These are phyloP conservation scores for Polymixis flavicincta DNA, from an alignment of 2,888 invertebrate species.

Conservation along the genomic window DNA sequence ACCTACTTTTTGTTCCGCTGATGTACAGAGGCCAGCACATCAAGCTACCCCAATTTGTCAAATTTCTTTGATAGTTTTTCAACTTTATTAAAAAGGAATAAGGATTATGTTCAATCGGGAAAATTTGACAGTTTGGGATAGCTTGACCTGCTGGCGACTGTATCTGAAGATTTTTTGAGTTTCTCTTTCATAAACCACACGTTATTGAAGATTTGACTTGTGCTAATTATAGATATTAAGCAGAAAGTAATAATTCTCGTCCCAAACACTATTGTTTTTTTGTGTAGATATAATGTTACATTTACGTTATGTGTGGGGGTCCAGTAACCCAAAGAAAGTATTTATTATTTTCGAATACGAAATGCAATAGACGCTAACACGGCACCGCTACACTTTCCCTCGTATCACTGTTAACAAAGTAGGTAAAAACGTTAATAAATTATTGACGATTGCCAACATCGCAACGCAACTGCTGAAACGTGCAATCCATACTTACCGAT, in stretches of 20 bases:
- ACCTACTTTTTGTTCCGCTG: neutral
- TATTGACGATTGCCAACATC: constrained; percentile 72
- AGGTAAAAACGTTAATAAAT: constrained; percentile 70
- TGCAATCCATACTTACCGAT: constrained; percentile 70
- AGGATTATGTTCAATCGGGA: too few relatives aligned
- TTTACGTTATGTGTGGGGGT: constrained; percentile 6
- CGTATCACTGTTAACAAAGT: constrained; percentile 64
- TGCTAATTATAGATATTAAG: constrained; percentile 27
- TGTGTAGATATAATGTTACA: neutral
- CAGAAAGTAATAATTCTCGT: constrained; percentile 23
- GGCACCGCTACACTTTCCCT: constrained; percentile 65
- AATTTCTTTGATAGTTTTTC: too few relatives aligned
- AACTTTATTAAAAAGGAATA: too few relatives aligned
- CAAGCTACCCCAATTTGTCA: too few relatives aligned
- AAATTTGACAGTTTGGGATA: too few relatives aligned
- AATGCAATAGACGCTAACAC: constrained; percentile 49
- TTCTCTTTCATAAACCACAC: neutral
- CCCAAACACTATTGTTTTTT: neutral
- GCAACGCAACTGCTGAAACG: constrained; percentile 68
- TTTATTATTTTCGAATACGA: constrained; percentile 36
- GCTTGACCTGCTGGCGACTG: too few relatives aligned
- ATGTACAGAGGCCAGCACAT: too few relatives aligned
- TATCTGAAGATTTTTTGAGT: neutral
- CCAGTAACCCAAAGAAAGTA: constrained; percentile 29
- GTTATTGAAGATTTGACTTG: constrained; percentile 1